Base-by-base conservation (phyloP, 2,888 invertebrate genomes). In the Pachycephus smyrnensis region DNA sequence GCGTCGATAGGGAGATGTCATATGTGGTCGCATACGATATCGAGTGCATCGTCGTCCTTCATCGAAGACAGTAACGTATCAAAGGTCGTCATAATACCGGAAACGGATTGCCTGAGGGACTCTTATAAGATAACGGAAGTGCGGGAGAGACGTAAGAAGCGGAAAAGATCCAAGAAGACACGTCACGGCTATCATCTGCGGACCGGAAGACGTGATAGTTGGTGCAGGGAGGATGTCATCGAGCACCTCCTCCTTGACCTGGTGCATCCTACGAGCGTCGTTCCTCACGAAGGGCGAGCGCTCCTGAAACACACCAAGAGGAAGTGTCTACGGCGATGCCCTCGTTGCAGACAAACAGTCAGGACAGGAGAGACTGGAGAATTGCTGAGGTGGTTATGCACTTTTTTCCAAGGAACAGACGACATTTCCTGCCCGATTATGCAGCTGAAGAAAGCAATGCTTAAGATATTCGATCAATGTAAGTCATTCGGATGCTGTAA, bases 391-490 rank as follows among this genome's bases (percentile, higher is more conserved):
- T 76, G 76, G 76, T 79, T 77, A 78, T 73, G 77, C 33, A 76
- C 79, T 55, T 37, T 76, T 73, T 78, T 75, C 79, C 76, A 80
- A 78, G 79, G 40, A 79, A 37, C 74, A 71, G 80, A 79, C 79
- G 68, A 81, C 80, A 55, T 23, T 55, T 83, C 84, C 79, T 85
- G 80, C 82, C 81, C 88, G 87, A 88, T 87, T 88, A 88, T 88
- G 88, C 88, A 88, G 88, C 85, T 88, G 86, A 88, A 88, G 86
- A 88, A 88, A 88, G 88, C 88, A 82, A 88, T 88, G 88, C 88
- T 88, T 84, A 88, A 88, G 86, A 88, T 88, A 85, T 88, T 88
- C 84, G 88, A 88, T 85, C 88, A 88, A 88, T 88, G 88, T 88
- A 82, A 88, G 88, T 88, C 75, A 73, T 76, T 33, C 55, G 15